A percentile compares a stretch with the other conserved stretches of the same genome.
These are phyloP conservation scores for Ammodytes dubius DNA, from an alignment of 2,113 vertebrate species.

Conservation along the genomic window DNA sequence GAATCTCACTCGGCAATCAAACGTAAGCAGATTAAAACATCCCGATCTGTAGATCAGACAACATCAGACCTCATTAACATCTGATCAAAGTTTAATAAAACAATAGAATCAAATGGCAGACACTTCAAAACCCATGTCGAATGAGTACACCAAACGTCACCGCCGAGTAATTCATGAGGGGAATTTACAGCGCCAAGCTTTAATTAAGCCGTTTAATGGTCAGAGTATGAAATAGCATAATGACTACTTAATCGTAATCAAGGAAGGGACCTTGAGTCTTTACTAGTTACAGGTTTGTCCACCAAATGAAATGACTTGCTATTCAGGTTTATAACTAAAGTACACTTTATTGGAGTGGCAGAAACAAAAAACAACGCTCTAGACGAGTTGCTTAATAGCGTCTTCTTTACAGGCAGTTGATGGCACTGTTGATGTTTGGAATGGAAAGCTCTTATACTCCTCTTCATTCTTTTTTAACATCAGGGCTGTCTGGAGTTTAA, in stretches of 20 bases:
- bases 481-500: not conserved
- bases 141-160: constrained; percentile 39
- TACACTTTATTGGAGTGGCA: not conserved
- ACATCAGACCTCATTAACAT: constrained; percentile 24
- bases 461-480: not conserved
- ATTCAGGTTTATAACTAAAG: not conserved
- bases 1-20: not conserved
- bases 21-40: constrained; percentile 18
- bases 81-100: constrained; percentile 26
- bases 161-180: constrained; percentile 33
- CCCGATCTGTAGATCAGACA: constrained; percentile 11
- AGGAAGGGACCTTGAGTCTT: not conserved
- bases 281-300: not conserved
- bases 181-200: constrained; percentile 17
- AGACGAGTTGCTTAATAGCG: not conserved
- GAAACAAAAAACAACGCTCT: too few species aligned
- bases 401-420: not conserved
- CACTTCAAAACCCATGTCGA: constrained; percentile 18
- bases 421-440: constrained; percentile 5
- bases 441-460: not conserved
- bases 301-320: not conserved
- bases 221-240: constrained; percentile 35
- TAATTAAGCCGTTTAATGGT: constrained; percentile 49
- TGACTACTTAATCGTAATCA: constrained; percentile 40
- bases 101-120: constrained; percentile 15